phyloP scores from a whole-genome alignment of 2,888 invertebrate species.

The Dasypogon diadema region DNA sequence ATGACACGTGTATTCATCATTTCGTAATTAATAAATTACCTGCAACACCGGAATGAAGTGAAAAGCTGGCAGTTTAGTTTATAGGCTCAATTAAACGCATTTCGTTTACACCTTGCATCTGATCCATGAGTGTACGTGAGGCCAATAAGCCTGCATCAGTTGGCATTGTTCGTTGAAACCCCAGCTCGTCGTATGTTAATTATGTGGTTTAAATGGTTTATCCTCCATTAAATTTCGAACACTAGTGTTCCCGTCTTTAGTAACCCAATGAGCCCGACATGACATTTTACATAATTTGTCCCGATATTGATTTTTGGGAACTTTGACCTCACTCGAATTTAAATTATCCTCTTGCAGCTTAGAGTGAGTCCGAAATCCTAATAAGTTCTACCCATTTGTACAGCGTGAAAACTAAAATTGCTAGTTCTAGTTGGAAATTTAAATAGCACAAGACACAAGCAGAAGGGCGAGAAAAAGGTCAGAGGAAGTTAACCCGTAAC shows the following conservation, averaged over 20 bases:
- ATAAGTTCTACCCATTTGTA: no score
- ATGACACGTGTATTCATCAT: not conserved
- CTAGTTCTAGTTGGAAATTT: not conserved
- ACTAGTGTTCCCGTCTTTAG: no score
- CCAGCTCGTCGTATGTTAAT: no score
- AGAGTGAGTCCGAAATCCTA: no score
- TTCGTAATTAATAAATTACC: not conserved
- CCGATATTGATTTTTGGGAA: no score
- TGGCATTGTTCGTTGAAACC: slow-evolving; percentile 2
- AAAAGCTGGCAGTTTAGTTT: not conserved
- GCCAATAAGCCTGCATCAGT: not conserved
- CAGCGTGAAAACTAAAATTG: not conserved
- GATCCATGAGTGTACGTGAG: slow-evolving; percentile 8
- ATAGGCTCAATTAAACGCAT: slow-evolving; percentile 23
- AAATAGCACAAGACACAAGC: not conserved
- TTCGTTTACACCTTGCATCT: slow-evolving; percentile 20
- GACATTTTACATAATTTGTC: no score
- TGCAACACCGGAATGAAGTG: not conserved
- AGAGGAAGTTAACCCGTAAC: not conserved
- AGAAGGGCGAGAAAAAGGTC: not conserved
- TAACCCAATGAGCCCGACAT: no score
- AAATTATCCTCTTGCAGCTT: no score
- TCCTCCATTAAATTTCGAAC: no score
- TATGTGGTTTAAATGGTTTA: no score
- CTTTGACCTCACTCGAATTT: no score